A percentile compares a stretch with the other conserved stretches of the same genome.
These are phyloP conservation scores for Laothoe populi DNA, from an alignment of 2,888 invertebrate genomes.

Conservation along the genomic window DNA sequence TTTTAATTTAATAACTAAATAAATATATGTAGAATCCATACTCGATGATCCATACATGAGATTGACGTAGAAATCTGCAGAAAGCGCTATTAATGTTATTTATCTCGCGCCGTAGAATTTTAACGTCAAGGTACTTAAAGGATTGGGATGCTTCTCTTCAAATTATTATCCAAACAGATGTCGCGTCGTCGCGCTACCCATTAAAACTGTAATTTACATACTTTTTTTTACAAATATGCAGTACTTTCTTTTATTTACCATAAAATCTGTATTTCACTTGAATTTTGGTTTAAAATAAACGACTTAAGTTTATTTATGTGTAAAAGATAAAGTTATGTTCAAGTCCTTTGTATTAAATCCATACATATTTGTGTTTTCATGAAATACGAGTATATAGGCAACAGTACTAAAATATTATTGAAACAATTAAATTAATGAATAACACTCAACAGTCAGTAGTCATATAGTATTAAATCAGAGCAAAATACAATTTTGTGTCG, in stretches of 20 bases:
- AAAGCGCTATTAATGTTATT: slow-evolving; percentile 20
- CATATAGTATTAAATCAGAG: too few relatives aligned
- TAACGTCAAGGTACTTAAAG: slow-evolving; percentile 18
- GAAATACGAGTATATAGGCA: too few relatives aligned
- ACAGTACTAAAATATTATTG: too few relatives aligned
- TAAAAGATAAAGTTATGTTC: too few relatives aligned
- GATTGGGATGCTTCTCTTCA: slow-evolving; percentile 47
- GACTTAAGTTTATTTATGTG: background rate
- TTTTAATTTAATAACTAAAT: too few relatives aligned
- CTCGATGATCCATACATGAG: background rate
- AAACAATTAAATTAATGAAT: too few relatives aligned
- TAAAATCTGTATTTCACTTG: slow-evolving; percentile 15
- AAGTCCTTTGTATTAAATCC: too few relatives aligned
- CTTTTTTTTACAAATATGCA: slow-evolving; percentile 48
- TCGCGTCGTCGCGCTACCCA: slow-evolving; percentile 42
- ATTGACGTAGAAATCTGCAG: background rate
- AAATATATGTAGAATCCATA: too few relatives aligned
- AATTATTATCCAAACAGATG: slow-evolving; percentile 55
- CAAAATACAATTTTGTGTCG: too few relatives aligned
- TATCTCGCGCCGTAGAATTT: slow-evolving; percentile 19
- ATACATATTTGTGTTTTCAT: too few relatives aligned
- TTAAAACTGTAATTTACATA: slow-evolving; percentile 52
- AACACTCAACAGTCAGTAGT: too few relatives aligned
- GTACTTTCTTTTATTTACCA: slow-evolving; percentile 23
- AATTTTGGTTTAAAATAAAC: background rate